Evolutionary conservation across 2,888 invertebrate species (phyloP).

Genomic region (Lasioglossum lativentre): DNA sequence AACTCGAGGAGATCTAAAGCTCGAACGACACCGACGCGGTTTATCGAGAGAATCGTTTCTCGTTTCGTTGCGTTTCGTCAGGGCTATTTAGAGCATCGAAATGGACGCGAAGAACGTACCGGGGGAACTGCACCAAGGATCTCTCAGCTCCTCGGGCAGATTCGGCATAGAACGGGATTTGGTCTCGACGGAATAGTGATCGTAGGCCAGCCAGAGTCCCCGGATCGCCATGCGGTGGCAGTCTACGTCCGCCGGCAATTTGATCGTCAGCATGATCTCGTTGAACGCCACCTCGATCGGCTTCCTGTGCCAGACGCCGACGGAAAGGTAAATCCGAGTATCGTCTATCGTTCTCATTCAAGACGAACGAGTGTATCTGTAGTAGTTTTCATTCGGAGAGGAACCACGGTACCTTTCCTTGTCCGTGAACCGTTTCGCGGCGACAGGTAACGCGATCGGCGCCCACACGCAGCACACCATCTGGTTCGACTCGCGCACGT

Average conservation of each 20-base stretch:
- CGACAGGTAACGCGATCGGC: conserved; percentile 83
- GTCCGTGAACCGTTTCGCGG: conserved; percentile 75
- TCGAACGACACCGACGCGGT: background rate
- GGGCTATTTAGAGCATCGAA: background rate
- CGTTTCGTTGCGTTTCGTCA: background rate
- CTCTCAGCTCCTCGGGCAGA: conserved; percentile 75
- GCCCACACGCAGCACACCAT: conserved; percentile 85
- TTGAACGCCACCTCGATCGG: conserved; percentile 86
- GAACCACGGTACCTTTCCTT: conserved; percentile 78
- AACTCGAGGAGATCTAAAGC: conserved; percentile 85
- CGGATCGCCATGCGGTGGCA: conserved; percentile 86
- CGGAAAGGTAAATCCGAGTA: background rate
- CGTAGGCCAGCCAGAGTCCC: conserved; percentile 86
- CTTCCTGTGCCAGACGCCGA: conserved; percentile 79
- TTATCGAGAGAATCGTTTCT: background rate
- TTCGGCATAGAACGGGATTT: conserved; percentile 81
- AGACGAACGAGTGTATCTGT: too few species aligned
- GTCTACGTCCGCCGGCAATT: conserved; percentile 86
- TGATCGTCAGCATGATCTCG: conserved; percentile 86
- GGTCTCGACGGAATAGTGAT: conserved; percentile 87
- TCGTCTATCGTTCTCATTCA: too few species aligned
- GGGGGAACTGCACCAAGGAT: conserved; percentile 53
- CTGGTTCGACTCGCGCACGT: conserved; percentile 80
- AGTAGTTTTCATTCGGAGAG: too few species aligned
- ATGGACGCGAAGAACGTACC: conserved; percentile 33